Percentiles rank a stretch among this genome's conserved stretches.
Evolutionary conservation across 2,113 vertebrate genomes (phyloP).

Genomic region (Cyanistes caeruleus): DNA sequence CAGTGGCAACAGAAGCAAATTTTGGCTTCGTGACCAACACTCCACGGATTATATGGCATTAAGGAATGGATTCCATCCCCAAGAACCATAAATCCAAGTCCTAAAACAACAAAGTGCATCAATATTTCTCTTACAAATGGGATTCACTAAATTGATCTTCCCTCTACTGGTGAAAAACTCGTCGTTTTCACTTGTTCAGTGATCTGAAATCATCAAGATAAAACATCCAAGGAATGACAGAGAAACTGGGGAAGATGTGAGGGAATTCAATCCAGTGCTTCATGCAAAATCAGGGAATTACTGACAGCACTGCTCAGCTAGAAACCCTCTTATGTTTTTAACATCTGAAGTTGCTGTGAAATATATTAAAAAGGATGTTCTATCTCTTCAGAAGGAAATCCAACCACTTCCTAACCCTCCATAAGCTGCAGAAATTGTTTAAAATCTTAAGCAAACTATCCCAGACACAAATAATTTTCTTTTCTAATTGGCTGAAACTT

Average conservation of each 20-base stretch:
- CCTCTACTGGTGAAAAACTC: not conserved
- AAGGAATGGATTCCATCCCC: not conserved
- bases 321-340: not conserved
- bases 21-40: not conserved
- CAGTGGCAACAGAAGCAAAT: not conserved
- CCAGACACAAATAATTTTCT: conserved; percentile 35
- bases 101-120: conserved; percentile 21
- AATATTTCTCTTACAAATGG: not conserved
- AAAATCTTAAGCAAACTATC: conserved; percentile 10
- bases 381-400: conserved; percentile 28
- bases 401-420: not conserved
- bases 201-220: conserved; percentile 11
- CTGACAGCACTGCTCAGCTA: not conserved
- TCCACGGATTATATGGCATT: not conserved
- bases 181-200: not conserved
- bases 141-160: not conserved
- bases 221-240: not conserved
- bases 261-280: not conserved
- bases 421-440: not conserved
- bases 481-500: conserved; percentile 30
- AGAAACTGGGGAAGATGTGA: not conserved
- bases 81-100: not conserved
- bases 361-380: not conserved
- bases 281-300: not conserved
- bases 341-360: conserved; percentile 1